These are phyloP conservation scores for Trachelus stipa DNA, from an alignment of 2,888 invertebrate genomes.

Conservation along the genomic window DNA sequence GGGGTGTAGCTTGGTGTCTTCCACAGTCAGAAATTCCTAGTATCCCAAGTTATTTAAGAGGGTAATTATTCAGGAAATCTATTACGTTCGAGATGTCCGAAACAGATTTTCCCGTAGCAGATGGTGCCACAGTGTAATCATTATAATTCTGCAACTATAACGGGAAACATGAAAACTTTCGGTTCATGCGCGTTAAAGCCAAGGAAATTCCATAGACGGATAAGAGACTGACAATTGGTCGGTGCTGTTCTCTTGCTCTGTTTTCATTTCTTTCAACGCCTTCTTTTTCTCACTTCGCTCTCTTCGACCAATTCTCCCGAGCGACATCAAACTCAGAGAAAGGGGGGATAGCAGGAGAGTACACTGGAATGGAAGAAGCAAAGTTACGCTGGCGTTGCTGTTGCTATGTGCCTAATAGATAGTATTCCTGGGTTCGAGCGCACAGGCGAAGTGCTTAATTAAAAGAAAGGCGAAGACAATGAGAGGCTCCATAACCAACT, in stretches of 20 bases:
- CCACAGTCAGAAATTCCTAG: conserved; percentile 26
- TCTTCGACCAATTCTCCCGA: too few relatives aligned
- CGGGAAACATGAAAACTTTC: too few relatives aligned
- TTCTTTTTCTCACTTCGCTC: too few relatives aligned
- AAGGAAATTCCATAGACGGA: too few relatives aligned
- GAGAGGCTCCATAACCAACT: conserved; percentile 6
- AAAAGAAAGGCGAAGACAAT: conserved; percentile 37
- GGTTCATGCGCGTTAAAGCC: too few relatives aligned
- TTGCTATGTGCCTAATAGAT: not conserved
- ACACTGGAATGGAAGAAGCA: not conserved
- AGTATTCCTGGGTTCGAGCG: conserved; percentile 14
- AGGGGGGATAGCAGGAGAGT: not conserved
- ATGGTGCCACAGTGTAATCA: too few relatives aligned
- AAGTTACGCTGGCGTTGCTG: too few relatives aligned
- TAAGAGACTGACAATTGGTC: too few relatives aligned
- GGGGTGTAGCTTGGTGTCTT: conserved; percentile 5
- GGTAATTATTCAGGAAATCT: conserved; percentile 41
- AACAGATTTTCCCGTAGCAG: too few relatives aligned
- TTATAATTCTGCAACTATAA: too few relatives aligned
- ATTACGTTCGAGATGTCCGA: conserved; percentile 18
- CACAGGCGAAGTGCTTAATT: conserved; percentile 43
- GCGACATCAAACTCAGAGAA: not conserved
- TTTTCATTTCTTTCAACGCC: too few relatives aligned
- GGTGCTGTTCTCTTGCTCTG: too few relatives aligned
- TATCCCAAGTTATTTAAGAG: conserved; percentile 48